Evolutionary conservation across 1,140 invertebrate genomes (phyloP).

Genomic region (Metaphire vulgaris): DNA sequence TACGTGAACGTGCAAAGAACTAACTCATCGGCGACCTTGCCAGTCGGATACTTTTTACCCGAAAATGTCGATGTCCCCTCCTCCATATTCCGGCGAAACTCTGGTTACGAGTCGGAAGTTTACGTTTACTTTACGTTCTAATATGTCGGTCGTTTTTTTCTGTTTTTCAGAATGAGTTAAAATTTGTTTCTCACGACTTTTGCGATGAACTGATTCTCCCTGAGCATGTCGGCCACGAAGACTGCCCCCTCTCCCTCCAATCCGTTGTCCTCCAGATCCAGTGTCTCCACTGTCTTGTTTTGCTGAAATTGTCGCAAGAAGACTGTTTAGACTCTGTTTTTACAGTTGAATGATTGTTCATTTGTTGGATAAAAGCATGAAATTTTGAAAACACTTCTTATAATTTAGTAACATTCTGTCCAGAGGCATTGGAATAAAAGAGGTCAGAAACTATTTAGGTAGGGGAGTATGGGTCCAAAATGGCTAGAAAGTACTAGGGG

Average conservation of each 20-base stretch:
- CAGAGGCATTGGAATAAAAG: not conserved
- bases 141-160: too few relatives aligned
- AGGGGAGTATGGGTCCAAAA: not conserved
- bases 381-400: not conserved
- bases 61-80: too few relatives aligned
- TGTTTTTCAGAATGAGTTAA: too few relatives aligned
- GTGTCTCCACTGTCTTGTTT: slow-evolving; percentile 39
- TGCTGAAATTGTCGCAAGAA: slow-evolving; percentile 33
- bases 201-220: slow-evolving; percentile 38
- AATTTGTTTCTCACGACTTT: slow-evolving; percentile 42
- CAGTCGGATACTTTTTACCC: too few relatives aligned
- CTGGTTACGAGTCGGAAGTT: too few relatives aligned
- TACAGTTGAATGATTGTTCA: not conserved
- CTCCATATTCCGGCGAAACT: too few relatives aligned
- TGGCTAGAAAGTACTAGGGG: not conserved
- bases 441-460: not conserved
- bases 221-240: slow-evolving; percentile 38
- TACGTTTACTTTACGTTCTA: too few relatives aligned
- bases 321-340: too few relatives aligned
- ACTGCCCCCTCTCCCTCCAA: slow-evolving; percentile 36
- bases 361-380: not conserved
- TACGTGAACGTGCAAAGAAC: too few relatives aligned
- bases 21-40: too few relatives aligned
- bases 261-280: slow-evolving; percentile 43
- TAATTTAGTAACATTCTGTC: too few relatives aligned